Conservation (phyloP, 2,797 vertebrate species). For the Potorous gilbertii region DNA sequence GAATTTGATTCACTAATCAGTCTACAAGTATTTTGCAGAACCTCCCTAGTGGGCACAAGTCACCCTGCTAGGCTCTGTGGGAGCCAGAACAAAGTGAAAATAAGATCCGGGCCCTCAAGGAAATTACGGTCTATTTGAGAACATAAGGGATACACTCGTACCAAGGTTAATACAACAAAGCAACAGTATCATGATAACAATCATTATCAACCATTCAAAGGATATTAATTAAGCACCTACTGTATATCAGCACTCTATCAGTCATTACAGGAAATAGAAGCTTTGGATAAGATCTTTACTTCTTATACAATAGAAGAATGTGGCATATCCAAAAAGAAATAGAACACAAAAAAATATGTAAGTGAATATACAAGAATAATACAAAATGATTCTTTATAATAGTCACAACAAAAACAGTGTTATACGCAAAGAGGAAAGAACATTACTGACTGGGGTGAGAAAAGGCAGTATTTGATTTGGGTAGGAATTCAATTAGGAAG, state of each 20-base stretch:
- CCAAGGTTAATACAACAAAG: neutral
- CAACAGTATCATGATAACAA: neutral
- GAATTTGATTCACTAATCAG: constrained; percentile 62
- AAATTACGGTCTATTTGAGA: neutral
- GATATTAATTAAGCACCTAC: neutral
- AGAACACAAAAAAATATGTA: neutral
- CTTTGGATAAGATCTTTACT: neutral
- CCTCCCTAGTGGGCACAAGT: constrained; percentile 1
- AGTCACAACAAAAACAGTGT: neutral
- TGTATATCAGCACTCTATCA: neutral
- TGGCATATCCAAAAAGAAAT: neutral
- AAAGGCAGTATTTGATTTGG: neutral
- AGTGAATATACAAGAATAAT: neutral
- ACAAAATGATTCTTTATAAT: neutral
- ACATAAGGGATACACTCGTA: neutral
- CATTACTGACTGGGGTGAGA: neutral
- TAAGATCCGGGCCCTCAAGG: neutral
- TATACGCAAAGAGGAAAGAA: neutral
- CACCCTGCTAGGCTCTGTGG: neutral
- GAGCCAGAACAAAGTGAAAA: neutral
- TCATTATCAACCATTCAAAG: neutral
- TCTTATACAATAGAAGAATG: neutral
- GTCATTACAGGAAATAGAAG: neutral
- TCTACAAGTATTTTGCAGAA: constrained; percentile 64
- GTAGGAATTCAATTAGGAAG: neutral